phyloP scores from a whole-genome alignment of 2,888 invertebrate species.

The Caprella mutica region DNA sequence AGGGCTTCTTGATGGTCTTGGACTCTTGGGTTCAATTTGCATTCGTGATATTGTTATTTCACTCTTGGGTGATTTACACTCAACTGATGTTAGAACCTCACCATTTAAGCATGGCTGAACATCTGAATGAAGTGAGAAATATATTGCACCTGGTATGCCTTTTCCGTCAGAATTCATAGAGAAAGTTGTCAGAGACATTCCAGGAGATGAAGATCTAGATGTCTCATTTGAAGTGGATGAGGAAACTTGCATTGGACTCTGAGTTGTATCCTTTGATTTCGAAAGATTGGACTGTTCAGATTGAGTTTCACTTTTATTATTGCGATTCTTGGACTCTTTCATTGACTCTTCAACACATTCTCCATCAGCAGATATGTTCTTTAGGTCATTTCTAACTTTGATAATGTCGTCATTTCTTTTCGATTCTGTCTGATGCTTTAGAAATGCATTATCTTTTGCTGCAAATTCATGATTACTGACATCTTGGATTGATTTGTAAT shows the following conservation, averaged over 20 bases:
- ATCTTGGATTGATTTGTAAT: too few species aligned
- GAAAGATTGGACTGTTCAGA: too few species aligned
- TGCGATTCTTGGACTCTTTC: too few species aligned
- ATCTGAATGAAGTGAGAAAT: conserved; percentile 24
- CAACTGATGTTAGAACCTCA: conserved; percentile 3
- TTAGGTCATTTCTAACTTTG: too few species aligned
- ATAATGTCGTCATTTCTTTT: too few species aligned
- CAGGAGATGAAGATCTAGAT: conserved; percentile 33
- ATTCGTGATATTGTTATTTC: conserved; percentile 1
- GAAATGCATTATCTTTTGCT: too few species aligned
- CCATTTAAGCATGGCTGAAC: conserved; percentile 10
- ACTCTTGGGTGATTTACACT: conserved; percentile 9
- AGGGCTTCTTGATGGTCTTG: background rate
- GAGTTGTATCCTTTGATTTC: background rate
- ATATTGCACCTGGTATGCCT: conserved; percentile 33
- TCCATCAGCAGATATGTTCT: too few species aligned
- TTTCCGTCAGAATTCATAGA: conserved; percentile 30
- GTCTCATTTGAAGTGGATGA: conserved; percentile 24
- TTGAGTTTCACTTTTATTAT: too few species aligned
- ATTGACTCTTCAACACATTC: too few species aligned
- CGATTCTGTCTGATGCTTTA: too few species aligned
- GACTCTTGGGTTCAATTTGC: conserved; percentile 4
- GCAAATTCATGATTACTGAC: too few species aligned
- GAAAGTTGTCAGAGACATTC: conserved; percentile 32
- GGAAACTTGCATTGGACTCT: background rate